These are phyloP conservation scores for Apolygus lucorum DNA, from an alignment of 1,140 invertebrate genomes.

Conservation along the genomic window DNA sequence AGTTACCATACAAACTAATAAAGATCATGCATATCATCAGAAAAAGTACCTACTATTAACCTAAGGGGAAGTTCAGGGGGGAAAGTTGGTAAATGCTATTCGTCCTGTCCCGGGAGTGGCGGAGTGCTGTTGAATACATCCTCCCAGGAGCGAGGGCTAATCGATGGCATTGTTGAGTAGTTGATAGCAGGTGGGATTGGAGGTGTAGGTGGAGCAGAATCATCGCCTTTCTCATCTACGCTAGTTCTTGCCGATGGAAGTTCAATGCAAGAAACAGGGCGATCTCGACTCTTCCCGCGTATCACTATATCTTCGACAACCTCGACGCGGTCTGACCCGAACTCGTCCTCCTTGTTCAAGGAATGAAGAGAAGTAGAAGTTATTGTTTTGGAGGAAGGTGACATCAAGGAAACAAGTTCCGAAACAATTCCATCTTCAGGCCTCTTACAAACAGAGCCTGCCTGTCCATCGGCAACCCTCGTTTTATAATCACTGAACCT, in stretches of 20 bases:
- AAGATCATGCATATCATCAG: slow-evolving; percentile 2
- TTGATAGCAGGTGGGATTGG: slow-evolving; percentile 35
- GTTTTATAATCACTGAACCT: background rate
- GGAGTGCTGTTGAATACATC: slow-evolving; percentile 32
- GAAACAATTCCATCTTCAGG: background rate
- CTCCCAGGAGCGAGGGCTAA: slow-evolving; percentile 29
- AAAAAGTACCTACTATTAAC: background rate
- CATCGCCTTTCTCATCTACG: background rate
- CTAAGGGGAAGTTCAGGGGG: background rate
- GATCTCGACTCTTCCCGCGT: background rate
- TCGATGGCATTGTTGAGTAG: slow-evolving; percentile 32
- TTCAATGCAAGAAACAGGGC: background rate
- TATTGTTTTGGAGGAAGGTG: background rate
- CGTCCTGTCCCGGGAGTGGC: slow-evolving; percentile 23
- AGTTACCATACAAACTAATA: background rate
- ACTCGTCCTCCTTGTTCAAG: background rate
- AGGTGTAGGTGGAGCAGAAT: slow-evolving; percentile 17
- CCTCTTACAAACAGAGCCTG: background rate
- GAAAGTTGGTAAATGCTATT: background rate
- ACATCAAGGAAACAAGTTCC: background rate
- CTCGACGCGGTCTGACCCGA: background rate
- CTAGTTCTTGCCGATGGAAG: background rate
- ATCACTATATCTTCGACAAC: background rate
- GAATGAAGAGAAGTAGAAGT: background rate
- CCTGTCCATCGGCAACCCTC: background rate